A percentile compares a stretch with the other conserved stretches of the same genome.
Evolutionary conservation across 2,797 vertebrate species (phyloP).

Genomic region (Pantherophis alleghaniensis): DNA sequence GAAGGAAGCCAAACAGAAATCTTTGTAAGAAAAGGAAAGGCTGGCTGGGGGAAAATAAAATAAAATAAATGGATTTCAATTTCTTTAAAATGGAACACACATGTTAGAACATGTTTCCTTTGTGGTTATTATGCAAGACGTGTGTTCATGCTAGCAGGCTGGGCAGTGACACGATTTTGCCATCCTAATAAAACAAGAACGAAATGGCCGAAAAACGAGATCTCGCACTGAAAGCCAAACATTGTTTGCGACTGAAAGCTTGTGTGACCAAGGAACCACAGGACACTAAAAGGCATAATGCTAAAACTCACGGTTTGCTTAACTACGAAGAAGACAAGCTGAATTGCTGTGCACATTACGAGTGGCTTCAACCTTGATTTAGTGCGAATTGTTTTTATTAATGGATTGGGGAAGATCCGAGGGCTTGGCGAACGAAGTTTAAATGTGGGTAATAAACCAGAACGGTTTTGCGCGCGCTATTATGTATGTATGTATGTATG

Average conservation of each 20-base stretch:
- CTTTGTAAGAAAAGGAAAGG: background rate
- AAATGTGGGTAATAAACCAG: background rate
- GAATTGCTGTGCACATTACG: background rate
- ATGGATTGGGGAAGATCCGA: background rate
- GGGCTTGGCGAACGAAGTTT: background rate
- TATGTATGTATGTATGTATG: too few species aligned
- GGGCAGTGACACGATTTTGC: background rate
- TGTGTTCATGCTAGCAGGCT: background rate
- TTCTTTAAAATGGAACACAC: background rate
- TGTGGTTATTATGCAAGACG: background rate
- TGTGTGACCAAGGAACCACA: background rate
- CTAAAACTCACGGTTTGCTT: background rate
- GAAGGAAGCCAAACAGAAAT: background rate
- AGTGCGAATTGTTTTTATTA: background rate
- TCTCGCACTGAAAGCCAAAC: background rate
- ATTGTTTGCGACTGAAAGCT: background rate
- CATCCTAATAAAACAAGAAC: background rate
- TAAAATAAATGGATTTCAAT: conserved; percentile 1
- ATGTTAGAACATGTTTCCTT: background rate
- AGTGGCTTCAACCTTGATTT: background rate
- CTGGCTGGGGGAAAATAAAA: background rate
- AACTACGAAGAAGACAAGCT: background rate
- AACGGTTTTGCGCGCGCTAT: background rate
- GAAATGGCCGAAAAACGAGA: background rate
- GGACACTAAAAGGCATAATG: background rate